A percentile compares a stretch with the other conserved stretches of the same genome.
phyloP scores from a whole-genome alignment of 2,113 vertebrate genomes.

The Corythoichthys intestinalis region DNA sequence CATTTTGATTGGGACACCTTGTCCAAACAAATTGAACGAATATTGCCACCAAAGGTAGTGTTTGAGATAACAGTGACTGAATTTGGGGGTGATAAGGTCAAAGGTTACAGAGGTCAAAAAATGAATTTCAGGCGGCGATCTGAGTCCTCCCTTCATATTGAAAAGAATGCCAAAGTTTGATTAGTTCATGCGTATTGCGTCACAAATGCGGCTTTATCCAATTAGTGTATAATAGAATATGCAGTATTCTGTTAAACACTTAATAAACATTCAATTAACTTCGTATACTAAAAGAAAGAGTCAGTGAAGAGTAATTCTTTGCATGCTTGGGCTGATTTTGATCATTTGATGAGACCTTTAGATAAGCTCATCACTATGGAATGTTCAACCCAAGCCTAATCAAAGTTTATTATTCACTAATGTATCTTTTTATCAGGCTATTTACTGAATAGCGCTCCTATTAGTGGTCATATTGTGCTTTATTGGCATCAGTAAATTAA shows the following conservation, averaged over 20 bases:
- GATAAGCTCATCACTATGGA: neutral
- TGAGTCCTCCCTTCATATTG: neutral
- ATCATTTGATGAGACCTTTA: neutral
- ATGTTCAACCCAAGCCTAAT: too few relatives aligned
- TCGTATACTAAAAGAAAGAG: neutral
- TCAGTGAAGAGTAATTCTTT: neutral
- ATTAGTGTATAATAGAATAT: conserved; percentile 22
- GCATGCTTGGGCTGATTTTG: neutral
- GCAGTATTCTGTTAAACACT: neutral
- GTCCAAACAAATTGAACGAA: too few relatives aligned
- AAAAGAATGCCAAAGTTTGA: neutral
- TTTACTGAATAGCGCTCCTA: too few relatives aligned
- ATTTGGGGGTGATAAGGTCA: too few relatives aligned
- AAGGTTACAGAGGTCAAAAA: too few relatives aligned
- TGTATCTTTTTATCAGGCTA: neutral
- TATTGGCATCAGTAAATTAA: too few relatives aligned
- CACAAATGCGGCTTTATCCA: neutral
- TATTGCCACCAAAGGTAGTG: too few relatives aligned
- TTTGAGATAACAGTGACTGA: too few relatives aligned
- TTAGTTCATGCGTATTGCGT: conserved; percentile 4
- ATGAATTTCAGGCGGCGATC: too few relatives aligned
- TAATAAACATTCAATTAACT: neutral
- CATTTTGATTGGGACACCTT: too few relatives aligned
- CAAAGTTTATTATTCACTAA: neutral
- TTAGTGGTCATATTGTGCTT: too few relatives aligned